Base-by-base conservation (phyloP, 2,797 vertebrate genomes). In the Pseudomugil gertrudae region DNA sequence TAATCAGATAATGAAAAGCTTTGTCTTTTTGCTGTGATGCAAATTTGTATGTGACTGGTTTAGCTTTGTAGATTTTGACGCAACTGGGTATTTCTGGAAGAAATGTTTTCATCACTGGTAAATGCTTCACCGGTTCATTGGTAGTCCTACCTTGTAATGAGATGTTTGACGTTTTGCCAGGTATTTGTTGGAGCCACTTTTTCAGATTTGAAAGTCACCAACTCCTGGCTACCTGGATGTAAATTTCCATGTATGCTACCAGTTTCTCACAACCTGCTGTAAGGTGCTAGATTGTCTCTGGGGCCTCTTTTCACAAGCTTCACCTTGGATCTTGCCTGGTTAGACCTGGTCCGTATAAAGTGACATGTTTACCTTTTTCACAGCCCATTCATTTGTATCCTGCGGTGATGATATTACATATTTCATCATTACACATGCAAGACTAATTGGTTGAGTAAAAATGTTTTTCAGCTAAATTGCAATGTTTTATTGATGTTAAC, bases 321-420 rank as follows among this genome's bases (percentile, higher is more conserved):
- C 38, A 40, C 38, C 17, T 19, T 15, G 17, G 17, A 40, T 40
- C 17, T 19, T 19, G 38, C 38, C 38, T 40, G 6, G 17, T 40
- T 40, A 40, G 38, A 40, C 15, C 38, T 19, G 38, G 14, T n/a
- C n/a, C n/a, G n/a, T n/a, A n/a, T n/a, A n/a, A n/a, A n/a, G n/a
- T n/a, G n/a, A n/a, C n/a, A n/a, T n/a, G n/a, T n/a, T n/a, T n/a
- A 15, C 45, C 27, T 11, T 45, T 64, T 33, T 32, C 36, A 35
- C 40, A 48, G 53, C 11, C n/a, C n/a, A 56, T 21, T 66, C n/a
- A 47, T 40, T 57, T 40, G 26, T 8, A n/a, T 35, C 30, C 17
- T 35, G 33, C 36, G 29, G 33, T 33, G 32, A 24, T 24, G n/a
- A 54, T 36, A 27, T 15, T 14, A 4, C 9, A 13, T 26, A 45